Evolutionary conservation across 37 sponge, comb jelly and placozoan species (phyloP), one percentile per base, ranked within the genome.

Genomic region (Aplysina aerophoba): DNA sequence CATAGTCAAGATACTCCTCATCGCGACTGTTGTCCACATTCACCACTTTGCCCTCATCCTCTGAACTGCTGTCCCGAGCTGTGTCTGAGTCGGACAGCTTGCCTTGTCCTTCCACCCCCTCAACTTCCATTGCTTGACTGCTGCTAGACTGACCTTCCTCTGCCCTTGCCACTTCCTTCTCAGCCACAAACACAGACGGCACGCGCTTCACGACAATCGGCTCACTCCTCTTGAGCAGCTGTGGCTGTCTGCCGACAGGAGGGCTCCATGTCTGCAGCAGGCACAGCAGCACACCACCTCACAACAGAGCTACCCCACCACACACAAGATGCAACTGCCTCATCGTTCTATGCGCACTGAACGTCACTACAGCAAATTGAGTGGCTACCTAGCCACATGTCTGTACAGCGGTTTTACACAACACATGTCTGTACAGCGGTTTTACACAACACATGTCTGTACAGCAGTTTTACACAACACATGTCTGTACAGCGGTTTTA

Each of bases 141-240:
- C 4, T 61, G 11, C 79, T 80, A 0, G 2, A 40, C 83, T 86
- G 67, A 25, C 30, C 19, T 5, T 35, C 63, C 69, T 38, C 60
- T 57, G 50, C 12, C 74, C 8, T 44, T 3, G 50, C 50, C 50
- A 8, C 50, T 44, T 44, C 50, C 25, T 41, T 17, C n/a, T 57
- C 50, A 4, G 21, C 73, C 34, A 50, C 84, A 68, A 94, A 94
- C 62, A 94, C 87, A 16, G 94, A 94, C 33, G 94, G 91, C 4
- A 94, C 69, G 39, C 83, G 73, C 84, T 73, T 55, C 30, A 81
- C 61, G 3, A 56, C 24, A 41, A 85, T 53, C 31, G 87, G 91
- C 0, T 83, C 66, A 54, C 30, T 61, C 71, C 94, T 53, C 22
- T 40, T 55, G 2, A 87, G 2, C 24, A 91, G 79, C 16, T 58